These are phyloP conservation scores for Lichenostomus cassidix DNA, from an alignment of 2,113 vertebrate genomes.

Conservation along the genomic window DNA sequence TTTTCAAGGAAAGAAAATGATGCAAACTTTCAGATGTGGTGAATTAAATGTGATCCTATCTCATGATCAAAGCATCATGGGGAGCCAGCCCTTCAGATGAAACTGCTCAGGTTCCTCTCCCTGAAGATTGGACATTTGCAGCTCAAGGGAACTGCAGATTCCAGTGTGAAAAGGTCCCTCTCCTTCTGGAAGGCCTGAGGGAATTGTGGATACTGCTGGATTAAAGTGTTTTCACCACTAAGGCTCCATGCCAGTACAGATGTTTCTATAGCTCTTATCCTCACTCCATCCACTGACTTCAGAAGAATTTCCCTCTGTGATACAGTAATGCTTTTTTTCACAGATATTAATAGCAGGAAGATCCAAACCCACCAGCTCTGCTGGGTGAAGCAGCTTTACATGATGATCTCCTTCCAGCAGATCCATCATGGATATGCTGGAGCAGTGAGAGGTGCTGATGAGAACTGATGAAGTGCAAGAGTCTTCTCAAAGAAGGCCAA, in stretches of 20 bases:
- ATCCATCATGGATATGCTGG: neutral
- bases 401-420: neutral
- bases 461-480: neutral
- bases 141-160: neutral
- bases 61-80: neutral
- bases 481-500: neutral
- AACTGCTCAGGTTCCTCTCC: neutral
- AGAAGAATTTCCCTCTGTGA: neutral
- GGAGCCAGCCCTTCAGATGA: neutral
- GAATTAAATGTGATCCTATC: neutral
- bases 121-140: neutral
- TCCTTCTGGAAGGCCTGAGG: neutral
- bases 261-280: neutral
- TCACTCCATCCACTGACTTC: neutral
- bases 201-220: neutral
- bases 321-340: neutral
- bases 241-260: neutral
- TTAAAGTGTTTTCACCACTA: neutral
- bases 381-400: neutral
- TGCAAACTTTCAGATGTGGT: neutral
- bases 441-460: neutral
- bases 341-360: neutral
- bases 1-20: neutral
- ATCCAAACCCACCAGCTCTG: neutral
- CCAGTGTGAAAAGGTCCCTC: neutral